Evolutionary conservation across 2,113 vertebrate genomes (phyloP).

Genomic region (Dasyprocta punctata): DNA sequence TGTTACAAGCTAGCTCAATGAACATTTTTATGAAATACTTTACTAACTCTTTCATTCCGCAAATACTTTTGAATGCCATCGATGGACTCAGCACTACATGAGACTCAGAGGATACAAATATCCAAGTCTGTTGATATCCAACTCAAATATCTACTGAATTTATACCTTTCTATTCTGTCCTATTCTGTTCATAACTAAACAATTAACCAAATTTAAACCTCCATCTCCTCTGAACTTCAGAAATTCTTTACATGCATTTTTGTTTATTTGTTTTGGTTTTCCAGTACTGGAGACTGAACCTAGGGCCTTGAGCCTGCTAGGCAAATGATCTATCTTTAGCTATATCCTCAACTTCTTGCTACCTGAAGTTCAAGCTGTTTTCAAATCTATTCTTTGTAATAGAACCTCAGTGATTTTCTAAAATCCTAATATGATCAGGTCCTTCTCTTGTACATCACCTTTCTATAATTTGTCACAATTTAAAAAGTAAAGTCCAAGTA

Average conservation of each 20-base stretch:
- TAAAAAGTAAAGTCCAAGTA: conserved; percentile 15
- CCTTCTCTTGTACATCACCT: background rate
- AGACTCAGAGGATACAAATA: background rate
- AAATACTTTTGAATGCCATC: background rate
- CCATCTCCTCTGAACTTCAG: background rate
- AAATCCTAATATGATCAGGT: background rate
- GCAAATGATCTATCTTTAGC: background rate
- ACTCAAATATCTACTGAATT: background rate
- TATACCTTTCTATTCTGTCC: background rate
- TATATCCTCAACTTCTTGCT: background rate
- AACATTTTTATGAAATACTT: background rate
- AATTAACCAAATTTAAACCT: background rate
- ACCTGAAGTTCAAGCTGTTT: background rate
- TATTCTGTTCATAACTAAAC: background rate
- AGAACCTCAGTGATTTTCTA: background rate
- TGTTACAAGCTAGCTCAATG: background rate
- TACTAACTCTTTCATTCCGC: background rate
- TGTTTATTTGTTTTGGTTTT: background rate
- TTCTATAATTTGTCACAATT: background rate
- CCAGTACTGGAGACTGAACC: background rate
- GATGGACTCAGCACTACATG: background rate
- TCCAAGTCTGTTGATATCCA: background rate
- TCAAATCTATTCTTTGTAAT: background rate
- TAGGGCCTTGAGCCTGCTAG: no score
- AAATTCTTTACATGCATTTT: background rate